phyloP scores from a whole-genome alignment of 2,797 vertebrate species.

The Alauda arvensis region DNA sequence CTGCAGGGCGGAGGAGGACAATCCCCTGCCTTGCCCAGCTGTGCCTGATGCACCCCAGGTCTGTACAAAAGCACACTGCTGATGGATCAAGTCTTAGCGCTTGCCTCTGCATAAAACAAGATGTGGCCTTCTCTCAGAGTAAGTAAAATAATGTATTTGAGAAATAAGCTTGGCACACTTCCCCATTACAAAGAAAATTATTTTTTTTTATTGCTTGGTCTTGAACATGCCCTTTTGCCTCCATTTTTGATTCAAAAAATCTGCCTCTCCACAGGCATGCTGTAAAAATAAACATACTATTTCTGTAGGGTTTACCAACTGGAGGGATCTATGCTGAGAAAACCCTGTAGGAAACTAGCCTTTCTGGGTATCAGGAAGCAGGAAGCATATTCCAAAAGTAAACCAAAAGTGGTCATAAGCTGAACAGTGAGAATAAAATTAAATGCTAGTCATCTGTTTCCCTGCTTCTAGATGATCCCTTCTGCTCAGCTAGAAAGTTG shows the following conservation, averaged over 20 bases:
- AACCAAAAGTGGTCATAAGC: neutral
- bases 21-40: fast-evolving
- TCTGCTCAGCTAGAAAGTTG: neutral
- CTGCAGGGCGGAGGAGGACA: neutral
- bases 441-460: neutral
- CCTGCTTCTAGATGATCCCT: neutral
- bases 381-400: neutral
- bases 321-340: neutral
- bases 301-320: neutral
- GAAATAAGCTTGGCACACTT: neutral
- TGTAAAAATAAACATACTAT: neutral
- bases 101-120: neutral
- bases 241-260: neutral
- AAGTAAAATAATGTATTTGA: neutral
- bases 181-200: neutral
- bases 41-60: neutral
- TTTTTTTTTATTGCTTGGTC: no score
- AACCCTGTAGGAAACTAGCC: neutral
- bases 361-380: neutral
- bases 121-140: neutral
- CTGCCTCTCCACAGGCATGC: neutral
- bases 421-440: neutral
- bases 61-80: neutral
- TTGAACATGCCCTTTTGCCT: neutral
- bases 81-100: neutral